Percentiles rank a stretch among this genome's conserved stretches.
Evolutionary conservation across 2,797 vertebrate genomes (phyloP).

Genomic region (Myotis findleyi): DNA sequence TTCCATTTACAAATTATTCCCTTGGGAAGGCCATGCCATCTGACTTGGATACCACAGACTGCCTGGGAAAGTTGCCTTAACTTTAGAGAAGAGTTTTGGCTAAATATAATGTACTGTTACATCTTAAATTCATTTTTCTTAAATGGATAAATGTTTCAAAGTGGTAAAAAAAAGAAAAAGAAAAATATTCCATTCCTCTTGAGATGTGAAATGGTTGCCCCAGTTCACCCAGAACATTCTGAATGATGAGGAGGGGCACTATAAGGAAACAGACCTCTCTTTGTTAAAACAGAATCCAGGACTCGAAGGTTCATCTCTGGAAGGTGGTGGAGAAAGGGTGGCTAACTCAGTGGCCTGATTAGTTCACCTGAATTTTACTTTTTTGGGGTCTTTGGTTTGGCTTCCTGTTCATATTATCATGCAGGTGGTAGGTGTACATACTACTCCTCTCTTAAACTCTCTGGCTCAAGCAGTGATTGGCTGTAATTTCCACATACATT

Average conservation of each 20-base stretch:
- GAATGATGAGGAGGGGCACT: not conserved
- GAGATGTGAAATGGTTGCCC: conserved; percentile 28
- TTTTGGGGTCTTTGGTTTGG: not conserved
- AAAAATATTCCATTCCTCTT: conserved; percentile 36
- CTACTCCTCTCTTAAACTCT: conserved; percentile 5
- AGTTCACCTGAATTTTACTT: not conserved
- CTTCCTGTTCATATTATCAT: not conserved
- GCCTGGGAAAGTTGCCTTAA: conserved; percentile 56
- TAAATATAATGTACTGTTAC: conserved; percentile 65
- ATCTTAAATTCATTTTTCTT: conserved; percentile 67
- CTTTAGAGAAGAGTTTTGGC: conserved; percentile 53
- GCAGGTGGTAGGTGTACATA: not conserved
- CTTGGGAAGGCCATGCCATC: conserved; percentile 23
- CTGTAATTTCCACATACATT: not conserved
- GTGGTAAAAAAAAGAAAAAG: not conserved
- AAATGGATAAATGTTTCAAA: conserved; percentile 63
- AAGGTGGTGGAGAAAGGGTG: not conserved
- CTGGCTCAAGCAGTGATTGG: not conserved
- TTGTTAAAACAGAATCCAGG: conserved; percentile 40
- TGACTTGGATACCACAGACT: conserved; percentile 50
- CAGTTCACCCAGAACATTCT: conserved; percentile 50
- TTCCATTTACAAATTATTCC: conserved; percentile 51
- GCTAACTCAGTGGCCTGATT: not conserved
- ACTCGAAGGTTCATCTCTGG: not conserved
- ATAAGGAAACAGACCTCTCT: not conserved